Conservation (phyloP, 2,113 vertebrate species). For the Rhinichthys klamathensis region DNA sequence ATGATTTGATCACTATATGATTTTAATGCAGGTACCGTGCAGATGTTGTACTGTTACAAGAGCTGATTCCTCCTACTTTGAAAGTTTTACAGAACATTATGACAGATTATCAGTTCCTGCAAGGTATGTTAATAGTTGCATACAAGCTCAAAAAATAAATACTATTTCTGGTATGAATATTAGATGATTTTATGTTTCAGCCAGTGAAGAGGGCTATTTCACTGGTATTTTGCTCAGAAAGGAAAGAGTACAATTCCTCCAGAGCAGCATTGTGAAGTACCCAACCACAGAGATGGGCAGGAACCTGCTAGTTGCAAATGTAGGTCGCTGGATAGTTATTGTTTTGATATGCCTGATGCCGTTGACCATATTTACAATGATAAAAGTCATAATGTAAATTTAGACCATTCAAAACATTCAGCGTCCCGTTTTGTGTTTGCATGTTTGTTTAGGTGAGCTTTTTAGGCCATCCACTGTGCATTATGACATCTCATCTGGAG, state of each 20-base stretch:
- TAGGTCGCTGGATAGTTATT: slow-evolving; percentile 62
- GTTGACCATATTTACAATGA: background rate
- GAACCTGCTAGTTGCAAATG: slow-evolving; percentile 82
- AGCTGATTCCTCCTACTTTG: slow-evolving; percentile 74
- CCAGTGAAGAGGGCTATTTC: slow-evolving; percentile 78
- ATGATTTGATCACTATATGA: background rate
- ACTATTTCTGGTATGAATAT: background rate
- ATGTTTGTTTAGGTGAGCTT: slow-evolving; percentile 70
- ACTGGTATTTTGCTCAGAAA: slow-evolving; percentile 84
- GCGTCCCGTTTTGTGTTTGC: background rate
- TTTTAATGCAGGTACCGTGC: slow-evolving; percentile 75
- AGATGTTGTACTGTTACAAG: slow-evolving; percentile 84
- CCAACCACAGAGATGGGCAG: slow-evolving; percentile 83
- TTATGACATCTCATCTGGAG: slow-evolving; percentile 89
- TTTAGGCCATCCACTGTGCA: slow-evolving; percentile 77
- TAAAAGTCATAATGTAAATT: background rate
- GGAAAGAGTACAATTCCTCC: slow-evolving; percentile 78
- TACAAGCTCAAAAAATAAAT: background rate
- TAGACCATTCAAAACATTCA: background rate
- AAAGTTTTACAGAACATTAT: slow-evolving; percentile 74
- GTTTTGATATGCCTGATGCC: background rate
- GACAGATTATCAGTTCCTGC: slow-evolving; percentile 76
- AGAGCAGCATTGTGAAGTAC: slow-evolving; percentile 78
- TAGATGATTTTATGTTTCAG: slow-evolving; percentile 62
- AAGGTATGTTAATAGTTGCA: slow-evolving; percentile 67